phyloP scores from a whole-genome alignment of 2,113 vertebrate genomes.

The Aramus guarauna region DNA sequence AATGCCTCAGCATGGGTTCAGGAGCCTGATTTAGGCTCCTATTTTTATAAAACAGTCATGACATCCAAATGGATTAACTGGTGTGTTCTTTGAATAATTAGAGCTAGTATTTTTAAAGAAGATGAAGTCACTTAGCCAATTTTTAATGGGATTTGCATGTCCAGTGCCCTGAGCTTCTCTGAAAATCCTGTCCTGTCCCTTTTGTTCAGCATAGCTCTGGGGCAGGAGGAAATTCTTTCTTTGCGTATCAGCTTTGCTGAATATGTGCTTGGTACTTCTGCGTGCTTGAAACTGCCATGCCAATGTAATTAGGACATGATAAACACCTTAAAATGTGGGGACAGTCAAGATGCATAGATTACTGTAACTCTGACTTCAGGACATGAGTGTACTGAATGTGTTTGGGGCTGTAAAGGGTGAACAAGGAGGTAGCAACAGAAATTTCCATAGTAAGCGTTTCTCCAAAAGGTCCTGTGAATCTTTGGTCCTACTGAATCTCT shows the following conservation, averaged over 20 bases:
- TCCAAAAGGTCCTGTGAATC: background rate
- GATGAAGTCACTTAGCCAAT: background rate
- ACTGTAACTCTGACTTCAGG: background rate
- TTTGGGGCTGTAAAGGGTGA: background rate
- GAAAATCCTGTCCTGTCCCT: background rate
- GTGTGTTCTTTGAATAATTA: background rate
- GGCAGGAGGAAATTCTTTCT: background rate
- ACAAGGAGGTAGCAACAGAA: background rate
- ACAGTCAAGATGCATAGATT: background rate
- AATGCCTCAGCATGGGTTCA: background rate
- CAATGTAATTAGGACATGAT: background rate
- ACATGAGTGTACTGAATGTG: background rate
- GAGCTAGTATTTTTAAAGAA: background rate
- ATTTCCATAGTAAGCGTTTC: background rate
- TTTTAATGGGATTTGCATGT: background rate
- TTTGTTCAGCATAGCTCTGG: background rate
- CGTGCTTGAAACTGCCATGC: background rate
- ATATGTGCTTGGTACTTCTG: background rate
- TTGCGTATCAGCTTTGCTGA: background rate
- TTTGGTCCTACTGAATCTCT: background rate
- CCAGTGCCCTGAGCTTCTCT: background rate
- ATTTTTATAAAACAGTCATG: constrained; percentile 8
- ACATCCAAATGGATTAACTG: background rate
- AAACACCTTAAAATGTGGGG: background rate
- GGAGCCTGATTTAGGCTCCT: constrained; percentile 1